Evolutionary conservation across 2,113 vertebrate species (phyloP), one percentile per base, ranked within the genome.

Genomic region (Calypte anna): DNA sequence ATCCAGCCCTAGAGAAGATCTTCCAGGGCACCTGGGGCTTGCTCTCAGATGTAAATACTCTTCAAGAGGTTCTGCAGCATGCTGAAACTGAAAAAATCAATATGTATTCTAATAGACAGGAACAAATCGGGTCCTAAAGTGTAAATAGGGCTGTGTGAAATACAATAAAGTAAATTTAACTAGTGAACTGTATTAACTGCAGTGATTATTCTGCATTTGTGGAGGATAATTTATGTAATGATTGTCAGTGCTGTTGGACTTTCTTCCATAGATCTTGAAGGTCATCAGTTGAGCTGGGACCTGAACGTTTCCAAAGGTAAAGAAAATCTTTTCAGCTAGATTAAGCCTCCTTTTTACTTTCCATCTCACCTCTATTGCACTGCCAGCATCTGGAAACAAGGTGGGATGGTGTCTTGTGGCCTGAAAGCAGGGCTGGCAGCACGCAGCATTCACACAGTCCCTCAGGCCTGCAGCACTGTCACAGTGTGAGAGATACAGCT

Each of bases 101-200:
- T 96, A 70, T 48, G 24, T 72, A 72, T 91, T 82, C 93, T 90
- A 93, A 88, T 33, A 81, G 94, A 88, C 81, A 73, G 80, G 75
- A 91, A 81, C 88, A 93, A 93, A 94, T 66, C 72, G 44, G 43
- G 84, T 80, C 76, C 90, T 81, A 83, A 94, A 86, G 80, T 86
- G 85, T 94, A 92, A 97, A 95, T 21, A 92, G 77, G 77, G 27
- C 64, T 75, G 62, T 68, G 93, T 68, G 72, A 86, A 90, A 93
- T 78, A 90, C 80, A 94, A 88, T 88, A 88, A 95, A 78, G 93
- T 93, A 93, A 93, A 94, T 95, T 92, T 95, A 86, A 72, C 79
- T 61, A 90, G 80, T 82, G 78, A 86, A 67, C 72, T 86, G 64
- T 90, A 90, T 90, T 93, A 93, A 81, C 88, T 81, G 64, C 7